Base-by-base conservation (phyloP, 1,140 invertebrate genomes). In the Drosophila santomea region DNA sequence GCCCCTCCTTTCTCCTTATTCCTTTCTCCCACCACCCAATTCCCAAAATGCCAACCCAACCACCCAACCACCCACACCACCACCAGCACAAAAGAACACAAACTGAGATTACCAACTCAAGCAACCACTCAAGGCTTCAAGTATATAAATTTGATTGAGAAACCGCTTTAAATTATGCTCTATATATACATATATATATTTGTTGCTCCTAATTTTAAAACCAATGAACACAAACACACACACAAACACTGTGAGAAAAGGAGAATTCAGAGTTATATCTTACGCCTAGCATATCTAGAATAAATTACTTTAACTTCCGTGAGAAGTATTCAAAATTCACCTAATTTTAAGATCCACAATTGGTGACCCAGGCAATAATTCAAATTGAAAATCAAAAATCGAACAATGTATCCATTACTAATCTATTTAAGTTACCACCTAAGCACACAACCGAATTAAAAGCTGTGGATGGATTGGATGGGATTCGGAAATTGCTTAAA, bases 271-370 rank as follows among this genome's bases (percentile, higher is more conserved):
- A 45, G 10, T 36, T 56, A 25, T 69, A 74, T 56, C 39, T 74
- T 54, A 54, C 45, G 66, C 36, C 28, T 45, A 54, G 32, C 48
- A 47, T 44, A 69, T 17, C 28, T 56, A 74, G 43, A 74, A 62
- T 52, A 61, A 52, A 35, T 61, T 71, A 69, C 35, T 55, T 67
- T 55, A 69, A 67, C 25, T 69, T 62, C 66, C 61, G n/a, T 39
- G 66, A 61, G 14, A 69, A 71, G 59, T 36, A 71, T 71, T 61
- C 72, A 23, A 83, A 83, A 83, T 83, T 83, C 44, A 67, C 63
- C 63, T 83, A 83, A 80, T 75, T 84, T 84, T 83, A 84, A 84
- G 80, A 80, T 83, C 12, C 62, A 48, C 52, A 67, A 81, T 81
- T 81, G 78, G 78, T 76, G 77, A 58, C n/a, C 43, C n/a, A 25